phyloP scores from a whole-genome alignment of 2,797 vertebrate species.

The Phrynocephalus guinanensis region DNA sequence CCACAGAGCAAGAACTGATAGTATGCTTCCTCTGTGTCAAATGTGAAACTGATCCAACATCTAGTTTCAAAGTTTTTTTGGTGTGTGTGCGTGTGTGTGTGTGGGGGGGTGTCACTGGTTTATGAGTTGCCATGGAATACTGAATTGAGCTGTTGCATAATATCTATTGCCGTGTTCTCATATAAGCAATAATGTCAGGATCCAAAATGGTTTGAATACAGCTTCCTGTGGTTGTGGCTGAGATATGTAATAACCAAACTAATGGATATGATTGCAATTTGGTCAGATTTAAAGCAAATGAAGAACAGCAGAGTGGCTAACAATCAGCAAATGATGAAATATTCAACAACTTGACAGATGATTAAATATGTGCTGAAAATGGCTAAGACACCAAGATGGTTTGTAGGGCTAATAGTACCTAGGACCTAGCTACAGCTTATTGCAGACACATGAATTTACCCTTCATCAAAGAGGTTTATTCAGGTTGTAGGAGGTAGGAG shows the following conservation, averaged over 20 bases:
- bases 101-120: too few relatives aligned
- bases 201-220: background rate
- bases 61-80: too few relatives aligned
- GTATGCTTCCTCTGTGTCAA: too few relatives aligned
- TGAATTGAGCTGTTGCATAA: too few relatives aligned
- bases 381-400: background rate
- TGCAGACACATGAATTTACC: background rate
- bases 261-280: background rate
- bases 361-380: background rate
- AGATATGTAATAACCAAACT: background rate
- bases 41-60: too few relatives aligned
- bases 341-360: background rate
- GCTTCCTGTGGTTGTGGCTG: background rate
- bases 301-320: background rate
- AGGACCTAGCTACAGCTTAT: background rate
- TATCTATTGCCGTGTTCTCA: too few relatives aligned
- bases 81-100: too few relatives aligned
- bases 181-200: background rate
- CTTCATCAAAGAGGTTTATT: constrained; percentile 16
- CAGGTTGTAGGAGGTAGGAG: background rate
- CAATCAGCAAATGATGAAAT: background rate
- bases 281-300: background rate
- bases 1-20: too few relatives aligned
- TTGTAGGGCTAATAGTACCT: background rate
- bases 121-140: too few relatives aligned